A percentile compares a stretch with the other conserved stretches of the same genome.
Evolutionary conservation across 2,113 vertebrate species (phyloP).

Genomic region (Pedionomus torquatus): DNA sequence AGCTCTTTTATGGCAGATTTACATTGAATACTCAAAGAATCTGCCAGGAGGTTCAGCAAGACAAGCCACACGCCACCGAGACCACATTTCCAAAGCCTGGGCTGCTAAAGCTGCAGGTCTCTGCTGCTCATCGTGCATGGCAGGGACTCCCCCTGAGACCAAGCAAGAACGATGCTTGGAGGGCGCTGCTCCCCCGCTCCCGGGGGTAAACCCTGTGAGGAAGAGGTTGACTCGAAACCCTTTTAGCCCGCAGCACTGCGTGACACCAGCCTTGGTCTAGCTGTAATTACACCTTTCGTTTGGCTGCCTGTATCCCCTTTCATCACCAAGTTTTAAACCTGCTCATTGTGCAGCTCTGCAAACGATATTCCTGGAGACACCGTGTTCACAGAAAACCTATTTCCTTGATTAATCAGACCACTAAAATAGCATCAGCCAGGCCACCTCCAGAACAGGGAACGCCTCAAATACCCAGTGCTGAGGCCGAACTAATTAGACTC

Average conservation of each 20-base stretch:
- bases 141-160: neutral
- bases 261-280: neutral
- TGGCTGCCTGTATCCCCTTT: neutral
- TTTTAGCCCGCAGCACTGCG: neutral
- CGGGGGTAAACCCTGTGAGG: accelerated
- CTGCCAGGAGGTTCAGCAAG: neutral
- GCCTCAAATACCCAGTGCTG: neutral
- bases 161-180: neutral
- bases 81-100: neutral
- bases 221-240: neutral
- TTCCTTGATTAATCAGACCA: neutral
- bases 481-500: constrained; percentile 29
- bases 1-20: neutral
- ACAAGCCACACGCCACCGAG: neutral
- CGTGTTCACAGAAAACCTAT: neutral
- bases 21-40: neutral
- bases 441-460: neutral
- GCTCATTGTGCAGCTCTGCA: neutral
- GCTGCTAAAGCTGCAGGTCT: no score
- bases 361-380: neutral
- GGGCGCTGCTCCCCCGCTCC: neutral
- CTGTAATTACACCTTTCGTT: neutral
- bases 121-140: no score
- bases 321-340: neutral
- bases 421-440: neutral